Evolutionary conservation across 2,113 vertebrate genomes (phyloP), one percentile per base, ranked within the genome.

Genomic region (Regulus satrapa): DNA sequence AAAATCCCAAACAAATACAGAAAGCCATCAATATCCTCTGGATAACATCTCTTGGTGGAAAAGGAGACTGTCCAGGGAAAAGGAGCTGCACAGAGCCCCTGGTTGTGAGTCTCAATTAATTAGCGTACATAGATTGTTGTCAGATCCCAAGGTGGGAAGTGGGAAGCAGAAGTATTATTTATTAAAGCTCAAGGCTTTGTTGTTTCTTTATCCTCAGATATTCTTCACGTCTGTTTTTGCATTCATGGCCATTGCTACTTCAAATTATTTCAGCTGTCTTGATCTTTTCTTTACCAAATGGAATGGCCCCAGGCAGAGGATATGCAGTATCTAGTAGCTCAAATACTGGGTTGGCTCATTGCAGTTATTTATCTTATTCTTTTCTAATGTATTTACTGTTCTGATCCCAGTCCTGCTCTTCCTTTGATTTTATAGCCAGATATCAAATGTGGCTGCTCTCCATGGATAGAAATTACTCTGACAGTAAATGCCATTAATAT

Each of bases 351-450:
- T 45, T 69, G 58, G 64, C 48, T 95, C 88, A 36, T 9, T 85
- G 58, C 45, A 82, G 80, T 76, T 93, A 73, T 83, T 93, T 63
- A 84, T 59, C 90, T 72, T 94, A 89, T 18, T 77, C 28, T 74
- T 94, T 93, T 86, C 90, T 95, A 92, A 92, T 92, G 82, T 73
- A 93, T 93, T 95, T 77, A 92, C 52, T 59, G 48, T 67, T 94
- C 71, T 59, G 85, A 90, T 86, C 63, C 71, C 38, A 48, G 71
- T 55, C 63, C 68, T 63, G 58, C 82, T 85, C 51, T 88, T 92
- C 51, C 72, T 85, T 92, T 94, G 55, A 88, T 80, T 95, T 90
- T 74, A 84, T 36, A 81, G 31, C 41, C 56, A 63, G 48, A 41
- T 63, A 83, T 26, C 67, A 93, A 83, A 80, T 19, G 36, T 59